These are phyloP conservation scores for Laterallus jamaicensis DNA, from an alignment of 2,113 vertebrate genomes.

Conservation along the genomic window DNA sequence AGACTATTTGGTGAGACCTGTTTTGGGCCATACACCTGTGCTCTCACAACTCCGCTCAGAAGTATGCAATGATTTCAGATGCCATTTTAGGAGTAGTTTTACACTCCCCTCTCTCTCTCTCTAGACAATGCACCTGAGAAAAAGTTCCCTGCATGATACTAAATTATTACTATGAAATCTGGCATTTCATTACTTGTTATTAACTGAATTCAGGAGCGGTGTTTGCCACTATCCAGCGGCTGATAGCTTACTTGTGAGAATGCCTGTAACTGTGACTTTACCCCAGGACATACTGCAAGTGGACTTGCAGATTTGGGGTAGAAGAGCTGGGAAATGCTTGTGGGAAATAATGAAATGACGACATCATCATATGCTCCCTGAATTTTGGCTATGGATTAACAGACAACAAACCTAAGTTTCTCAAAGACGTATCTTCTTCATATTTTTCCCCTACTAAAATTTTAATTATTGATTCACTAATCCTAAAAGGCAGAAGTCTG, in stretches of 20 bases:
- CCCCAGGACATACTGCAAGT: not conserved
- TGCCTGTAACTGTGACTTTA: not conserved
- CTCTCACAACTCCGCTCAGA: not conserved
- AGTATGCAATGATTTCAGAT: not conserved
- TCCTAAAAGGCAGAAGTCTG: slow-evolving; percentile 1
- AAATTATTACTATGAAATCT: not conserved
- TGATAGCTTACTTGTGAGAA: not conserved
- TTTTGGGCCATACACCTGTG: not conserved
- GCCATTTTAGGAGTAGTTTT: not conserved
- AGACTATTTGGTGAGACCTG: not conserved
- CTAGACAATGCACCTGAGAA: not conserved
- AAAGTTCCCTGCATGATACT: not conserved
- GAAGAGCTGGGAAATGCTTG: not conserved
- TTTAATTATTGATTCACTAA: slow-evolving; percentile 23
- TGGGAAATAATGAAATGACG: not conserved
- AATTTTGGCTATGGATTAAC: slow-evolving; percentile 6
- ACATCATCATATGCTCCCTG: slow-evolving; percentile 1
- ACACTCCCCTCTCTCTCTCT: not conserved
- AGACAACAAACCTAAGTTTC: slow-evolving; percentile 21
- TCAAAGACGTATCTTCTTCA: not conserved
- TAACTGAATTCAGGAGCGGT: not conserved
- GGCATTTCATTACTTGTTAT: not conserved
- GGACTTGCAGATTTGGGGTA: not conserved
- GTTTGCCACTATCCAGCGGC: not conserved
- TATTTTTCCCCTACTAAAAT: not conserved